These are phyloP conservation scores for Dilophus febrilis DNA, from an alignment of 2,888 invertebrate genomes.

Conservation along the genomic window DNA sequence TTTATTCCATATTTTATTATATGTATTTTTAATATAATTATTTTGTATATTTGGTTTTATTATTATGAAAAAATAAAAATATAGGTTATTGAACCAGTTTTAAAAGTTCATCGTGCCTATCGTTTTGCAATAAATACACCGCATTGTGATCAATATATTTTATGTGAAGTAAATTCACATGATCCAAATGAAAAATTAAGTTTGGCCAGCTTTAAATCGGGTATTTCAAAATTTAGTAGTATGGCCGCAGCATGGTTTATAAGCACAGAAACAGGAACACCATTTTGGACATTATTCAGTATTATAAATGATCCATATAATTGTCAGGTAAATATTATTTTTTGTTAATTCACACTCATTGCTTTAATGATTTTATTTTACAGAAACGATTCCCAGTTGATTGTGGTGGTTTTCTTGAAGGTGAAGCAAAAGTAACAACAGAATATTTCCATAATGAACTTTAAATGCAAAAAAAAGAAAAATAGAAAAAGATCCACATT, in stretches of 20 bases:
- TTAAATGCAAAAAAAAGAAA: no score
- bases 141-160: constrained; percentile 58
- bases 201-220: constrained; percentile 50
- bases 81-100: constrained; percentile 57
- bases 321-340: constrained; percentile 45
- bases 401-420: constrained; percentile 64
- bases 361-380: constrained; percentile 7
- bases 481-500: no score
- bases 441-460: constrained; percentile 70
- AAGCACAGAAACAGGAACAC: constrained; percentile 52
- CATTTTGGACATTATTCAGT: constrained; percentile 63
- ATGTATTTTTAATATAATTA: no score
- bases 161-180: constrained; percentile 59
- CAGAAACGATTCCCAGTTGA: constrained; percentile 41
- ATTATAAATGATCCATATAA: constrained; percentile 53
- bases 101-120: constrained; percentile 68
- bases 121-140: constrained; percentile 50
- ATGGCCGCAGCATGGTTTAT: constrained; percentile 60
- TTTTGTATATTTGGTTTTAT: neutral
- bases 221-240: constrained; percentile 56
- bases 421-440: constrained; percentile 64
- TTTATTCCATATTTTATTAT: no score
- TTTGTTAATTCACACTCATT: neutral
- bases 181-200: constrained; percentile 36
- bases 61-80: no score